Conservation (phyloP, 2,113 vertebrate species). For the Pygoscelis antarcticus region DNA sequence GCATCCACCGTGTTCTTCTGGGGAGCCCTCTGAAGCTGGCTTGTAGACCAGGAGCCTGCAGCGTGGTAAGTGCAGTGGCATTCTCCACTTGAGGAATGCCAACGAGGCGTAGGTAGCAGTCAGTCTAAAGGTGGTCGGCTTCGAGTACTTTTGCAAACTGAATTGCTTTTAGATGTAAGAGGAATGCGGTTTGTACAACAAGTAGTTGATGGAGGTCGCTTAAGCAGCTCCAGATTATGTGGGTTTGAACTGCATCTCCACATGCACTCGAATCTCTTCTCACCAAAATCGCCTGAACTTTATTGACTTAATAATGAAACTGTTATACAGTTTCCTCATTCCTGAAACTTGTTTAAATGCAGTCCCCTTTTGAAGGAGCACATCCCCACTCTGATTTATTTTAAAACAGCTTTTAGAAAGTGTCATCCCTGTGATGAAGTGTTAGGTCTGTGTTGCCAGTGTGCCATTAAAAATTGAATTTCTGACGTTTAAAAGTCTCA, state of each 20-base stretch:
- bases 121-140: not conserved
- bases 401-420: constrained; percentile 56
- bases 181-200: not conserved
- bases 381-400: constrained; percentile 51
- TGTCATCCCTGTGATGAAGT: constrained; percentile 63
- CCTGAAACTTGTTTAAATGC: constrained; percentile 11
- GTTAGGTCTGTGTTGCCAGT: constrained; percentile 47
- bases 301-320: not conserved
- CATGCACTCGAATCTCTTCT: not conserved
- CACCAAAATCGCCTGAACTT: not conserved
- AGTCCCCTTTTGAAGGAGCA: not conserved
- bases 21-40: not conserved
- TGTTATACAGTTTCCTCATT: not conserved
- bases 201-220: not conserved
- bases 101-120: accelerated
- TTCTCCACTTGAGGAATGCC: not conserved
- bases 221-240: not conserved
- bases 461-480: constrained; percentile 62
- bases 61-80: not conserved
- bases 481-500: constrained; percentile 52
- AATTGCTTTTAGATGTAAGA: not conserved
- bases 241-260: not conserved
- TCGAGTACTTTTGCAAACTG: not conserved
- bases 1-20: accelerated
- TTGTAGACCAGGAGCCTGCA: not conserved